Evolutionary conservation across 92 coral and sea anemone species (phyloP), one percentile per base, ranked within the genome.

Genomic region (Porites divaricata): DNA sequence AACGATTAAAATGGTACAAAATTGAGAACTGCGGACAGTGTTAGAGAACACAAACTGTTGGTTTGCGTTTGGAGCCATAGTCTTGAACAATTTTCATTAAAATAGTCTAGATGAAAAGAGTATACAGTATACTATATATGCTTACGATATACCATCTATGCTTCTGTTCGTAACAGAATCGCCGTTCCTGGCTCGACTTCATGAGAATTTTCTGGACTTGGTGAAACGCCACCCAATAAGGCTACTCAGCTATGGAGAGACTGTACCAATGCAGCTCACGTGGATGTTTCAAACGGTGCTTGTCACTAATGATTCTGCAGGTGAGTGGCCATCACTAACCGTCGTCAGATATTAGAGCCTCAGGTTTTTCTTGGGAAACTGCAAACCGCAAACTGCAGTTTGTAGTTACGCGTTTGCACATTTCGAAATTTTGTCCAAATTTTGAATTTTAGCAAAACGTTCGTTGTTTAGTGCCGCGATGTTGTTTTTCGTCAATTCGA

Each of bases 181-280:
- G 53, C 89, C 95, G n/a, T 88, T 92, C 67, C 72, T 96, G 69
- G 78, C 90, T n/a, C 77, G 83, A 65, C 97, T 94, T 12, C 99
- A 96, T 75, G 75, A 87, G 77, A 75, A 83, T 56, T 96, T 96
- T 72, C 79, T 94, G 49, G 67, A 83, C 25, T 90, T 92, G 77
- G 83, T 96, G 10, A 81, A 89, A 41, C 58, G 85, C 26, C 85
- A 87, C 14, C 81, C 92, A 16, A 63, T 96, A 9, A 86, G 88
- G 65, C 90, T 95, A 75, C 91, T 96, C 2, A 96, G 99, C 71
- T 90, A 91, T 56, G 99, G 98, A 10, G 99, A 96, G 80, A 92
- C 93, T 1, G 83, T 90, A 54, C 99, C 99, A 4, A 83, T 93
- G 63, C 85, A 88, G 80, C 74, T 96, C 17, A 87, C 98, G 12